phyloP scores from a whole-genome alignment of 2,113 vertebrate species.

The Microtus montanus region DNA sequence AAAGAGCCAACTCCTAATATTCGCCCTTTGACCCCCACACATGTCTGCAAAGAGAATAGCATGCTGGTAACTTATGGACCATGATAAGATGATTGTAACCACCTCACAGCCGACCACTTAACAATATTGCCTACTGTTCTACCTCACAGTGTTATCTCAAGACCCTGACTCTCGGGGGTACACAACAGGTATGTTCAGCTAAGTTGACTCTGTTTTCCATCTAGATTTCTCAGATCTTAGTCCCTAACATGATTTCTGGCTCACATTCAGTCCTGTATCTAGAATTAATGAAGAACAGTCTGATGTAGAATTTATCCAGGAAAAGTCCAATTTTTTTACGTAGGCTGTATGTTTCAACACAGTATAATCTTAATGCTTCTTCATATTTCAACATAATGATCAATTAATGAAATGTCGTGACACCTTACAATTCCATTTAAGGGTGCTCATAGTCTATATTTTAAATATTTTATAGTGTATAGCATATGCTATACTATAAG shows the following conservation, averaged over 20 bases:
- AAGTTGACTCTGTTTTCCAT: not conserved
- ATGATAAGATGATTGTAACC: not conserved
- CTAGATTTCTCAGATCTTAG: not conserved
- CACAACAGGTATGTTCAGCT: not conserved
- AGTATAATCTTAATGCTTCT: not conserved
- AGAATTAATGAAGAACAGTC: not conserved
- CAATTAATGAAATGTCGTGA: constrained; percentile 6
- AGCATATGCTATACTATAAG: not conserved
- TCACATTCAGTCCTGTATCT: not conserved
- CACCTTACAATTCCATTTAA: not conserved
- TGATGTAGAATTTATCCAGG: not conserved
- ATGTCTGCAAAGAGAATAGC: not conserved
- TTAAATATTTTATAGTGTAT: not conserved
- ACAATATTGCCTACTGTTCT: not conserved
- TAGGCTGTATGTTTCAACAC: not conserved
- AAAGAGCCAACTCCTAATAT: too few relatives aligned
- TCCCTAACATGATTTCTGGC: not conserved
- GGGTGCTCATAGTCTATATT: not conserved
- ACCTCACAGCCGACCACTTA: not conserved
- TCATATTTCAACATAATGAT: not conserved
- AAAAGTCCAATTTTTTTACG: not conserved
- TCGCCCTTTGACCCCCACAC: not conserved
- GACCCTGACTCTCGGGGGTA: not conserved
- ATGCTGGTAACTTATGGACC: not conserved
- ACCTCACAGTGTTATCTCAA: not conserved